A percentile compares a stretch with the other conserved stretches of the same genome.
phyloP scores from a whole-genome alignment of 2,113 vertebrate species.

The Platichthys stellatus region DNA sequence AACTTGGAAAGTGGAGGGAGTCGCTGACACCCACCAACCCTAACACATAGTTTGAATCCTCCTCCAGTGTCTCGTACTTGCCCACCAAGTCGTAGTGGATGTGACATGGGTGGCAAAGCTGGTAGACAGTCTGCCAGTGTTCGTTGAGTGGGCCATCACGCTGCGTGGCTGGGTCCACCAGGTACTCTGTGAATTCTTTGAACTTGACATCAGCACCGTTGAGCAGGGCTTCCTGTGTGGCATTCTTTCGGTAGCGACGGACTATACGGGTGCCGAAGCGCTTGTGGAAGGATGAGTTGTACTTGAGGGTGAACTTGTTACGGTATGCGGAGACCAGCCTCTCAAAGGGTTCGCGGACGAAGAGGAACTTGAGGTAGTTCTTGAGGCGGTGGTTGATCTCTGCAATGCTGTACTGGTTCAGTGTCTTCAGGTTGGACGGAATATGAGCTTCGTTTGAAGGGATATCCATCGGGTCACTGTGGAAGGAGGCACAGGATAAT shows the following conservation, averaged over 20 bases:
- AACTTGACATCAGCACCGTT: constrained; percentile 91
- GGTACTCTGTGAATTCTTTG: constrained; percentile 93
- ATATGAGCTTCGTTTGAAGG: constrained; percentile 94
- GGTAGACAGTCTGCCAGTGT: constrained; percentile 96
- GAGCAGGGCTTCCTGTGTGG: constrained; percentile 91
- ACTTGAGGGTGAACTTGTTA: constrained; percentile 99
- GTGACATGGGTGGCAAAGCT: constrained; percentile 97
- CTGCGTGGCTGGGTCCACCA: constrained; percentile 92
- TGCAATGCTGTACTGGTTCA: constrained; percentile 96
- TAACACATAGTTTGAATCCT: constrained; percentile 92
- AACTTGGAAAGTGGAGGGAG: constrained; percentile 92
- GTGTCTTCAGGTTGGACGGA: constrained; percentile 93
- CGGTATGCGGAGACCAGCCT: constrained; percentile 96
- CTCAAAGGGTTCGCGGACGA: constrained; percentile 97
- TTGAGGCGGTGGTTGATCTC: constrained; percentile 98
- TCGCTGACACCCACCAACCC: constrained; percentile 88
- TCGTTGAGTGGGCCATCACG: constrained; percentile 96
- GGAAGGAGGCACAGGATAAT: background rate
- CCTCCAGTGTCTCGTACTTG: constrained; percentile 96
- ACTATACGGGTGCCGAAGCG: constrained; percentile 97
- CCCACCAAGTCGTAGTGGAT: constrained; percentile 98
- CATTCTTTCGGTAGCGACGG: constrained; percentile 93
- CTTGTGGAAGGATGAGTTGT: constrained; percentile 98
- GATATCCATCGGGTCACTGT: constrained; percentile 94
- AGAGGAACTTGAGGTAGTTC: constrained; percentile 98